These are phyloP conservation scores for Caenorhabditis wallacei DNA, from an alignment of 2,888 invertebrate species.

Conservation along the genomic window DNA sequence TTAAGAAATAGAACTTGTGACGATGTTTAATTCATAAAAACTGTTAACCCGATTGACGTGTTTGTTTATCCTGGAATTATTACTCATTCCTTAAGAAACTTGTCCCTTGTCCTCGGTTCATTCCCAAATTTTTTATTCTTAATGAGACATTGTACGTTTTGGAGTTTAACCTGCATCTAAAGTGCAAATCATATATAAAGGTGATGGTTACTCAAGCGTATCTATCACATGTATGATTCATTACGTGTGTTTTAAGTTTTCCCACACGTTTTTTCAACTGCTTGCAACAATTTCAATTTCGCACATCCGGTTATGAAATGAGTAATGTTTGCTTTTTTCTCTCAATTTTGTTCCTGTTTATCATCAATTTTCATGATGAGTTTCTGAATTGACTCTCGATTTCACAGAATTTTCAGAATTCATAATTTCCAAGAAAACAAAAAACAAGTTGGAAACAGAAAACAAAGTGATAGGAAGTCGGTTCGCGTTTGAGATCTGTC, in stretches of 20 bases:
- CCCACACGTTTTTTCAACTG: constrained; percentile 4
- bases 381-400: neutral
- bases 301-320: constrained; percentile 30
- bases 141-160: too few relatives aligned
- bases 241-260: neutral
- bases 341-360: constrained; percentile 38
- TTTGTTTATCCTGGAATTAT: too few relatives aligned
- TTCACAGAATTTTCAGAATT: constrained; percentile 14
- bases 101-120: too few relatives aligned
- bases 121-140: too few relatives aligned
- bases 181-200: neutral
- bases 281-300: constrained; percentile 27
- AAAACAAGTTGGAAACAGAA: constrained; percentile 30
- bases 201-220: constrained; percentile 6
- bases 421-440: constrained; percentile 28
- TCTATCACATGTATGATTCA: constrained; percentile 32
- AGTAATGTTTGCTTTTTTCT: constrained; percentile 20
- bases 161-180: neutral
- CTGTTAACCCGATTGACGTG: too few relatives aligned
- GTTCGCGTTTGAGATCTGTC: constrained; percentile 13
- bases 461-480: constrained; percentile 17
- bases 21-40: too few relatives aligned
- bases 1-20: too few relatives aligned
- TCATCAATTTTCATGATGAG: constrained; percentile 32
- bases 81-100: too few relatives aligned